Conservation (phyloP, 2,797 vertebrate species). For the Sebastes oblongus region DNA sequence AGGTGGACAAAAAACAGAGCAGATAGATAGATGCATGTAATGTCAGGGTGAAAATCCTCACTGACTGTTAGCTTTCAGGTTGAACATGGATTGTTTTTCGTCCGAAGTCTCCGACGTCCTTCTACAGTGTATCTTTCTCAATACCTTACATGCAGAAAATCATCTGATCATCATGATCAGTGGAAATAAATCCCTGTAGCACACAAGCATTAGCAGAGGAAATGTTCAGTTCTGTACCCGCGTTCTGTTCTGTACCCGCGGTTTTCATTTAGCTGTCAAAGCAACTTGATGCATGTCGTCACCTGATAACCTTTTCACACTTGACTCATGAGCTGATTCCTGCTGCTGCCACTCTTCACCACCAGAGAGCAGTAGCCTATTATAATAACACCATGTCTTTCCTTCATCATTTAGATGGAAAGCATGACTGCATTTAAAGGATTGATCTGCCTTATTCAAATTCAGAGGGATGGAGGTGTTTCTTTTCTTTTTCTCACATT, state of each 20-base stretch:
- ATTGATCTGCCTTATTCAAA: neutral
- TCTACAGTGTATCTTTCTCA: neutral
- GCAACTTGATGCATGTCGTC: neutral
- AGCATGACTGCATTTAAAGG: neutral
- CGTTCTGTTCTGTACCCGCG: too few species aligned
- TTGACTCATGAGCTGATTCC: neutral
- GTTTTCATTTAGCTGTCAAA: neutral
- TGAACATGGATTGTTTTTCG: neutral
- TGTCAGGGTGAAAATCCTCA: neutral
- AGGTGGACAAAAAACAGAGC: neutral
- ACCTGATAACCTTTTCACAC: neutral
- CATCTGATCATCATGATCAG: neutral
- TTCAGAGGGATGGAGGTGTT: neutral
- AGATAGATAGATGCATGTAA: neutral
- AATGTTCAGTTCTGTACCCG: neutral
- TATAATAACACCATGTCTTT: neutral
- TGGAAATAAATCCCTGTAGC: neutral
- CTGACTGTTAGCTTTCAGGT: neutral
- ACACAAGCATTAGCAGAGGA: neutral
- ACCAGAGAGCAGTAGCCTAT: constrained; percentile 70
- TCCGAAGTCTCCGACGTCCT: neutral
- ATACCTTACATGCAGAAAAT: neutral
- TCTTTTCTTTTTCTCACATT: neutral
- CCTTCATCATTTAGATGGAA: neutral
- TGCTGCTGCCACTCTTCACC: constrained; percentile 45